phyloP scores from a whole-genome alignment of 2,797 vertebrate genomes.

The Scolopax bukidnonensis region DNA sequence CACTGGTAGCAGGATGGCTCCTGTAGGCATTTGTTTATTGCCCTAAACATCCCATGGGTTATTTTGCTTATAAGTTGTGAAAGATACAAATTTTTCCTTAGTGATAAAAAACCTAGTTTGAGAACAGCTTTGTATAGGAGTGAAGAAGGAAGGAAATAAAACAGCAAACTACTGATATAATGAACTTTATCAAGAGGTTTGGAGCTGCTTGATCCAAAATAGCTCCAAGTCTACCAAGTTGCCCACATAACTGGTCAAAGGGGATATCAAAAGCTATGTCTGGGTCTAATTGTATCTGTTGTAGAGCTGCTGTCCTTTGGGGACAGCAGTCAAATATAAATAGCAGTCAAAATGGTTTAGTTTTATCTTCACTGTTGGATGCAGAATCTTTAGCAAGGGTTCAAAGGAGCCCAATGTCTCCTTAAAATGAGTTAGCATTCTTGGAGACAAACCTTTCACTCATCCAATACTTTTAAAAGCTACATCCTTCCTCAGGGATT shows the following conservation, averaged over 20 bases:
- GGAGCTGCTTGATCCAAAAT: neutral
- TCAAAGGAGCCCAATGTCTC: neutral
- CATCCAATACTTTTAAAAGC: neutral
- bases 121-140: neutral
- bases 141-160: neutral
- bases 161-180: neutral
- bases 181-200: neutral
- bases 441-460: neutral
- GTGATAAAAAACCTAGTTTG: neutral
- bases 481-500: neutral
- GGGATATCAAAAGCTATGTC: neutral
- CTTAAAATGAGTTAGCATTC: neutral
- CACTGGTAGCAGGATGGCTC: neutral
- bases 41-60: neutral
- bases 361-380: neutral
- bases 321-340: neutral
- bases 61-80: neutral
- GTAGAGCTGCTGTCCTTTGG: neutral
- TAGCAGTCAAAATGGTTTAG: neutral
- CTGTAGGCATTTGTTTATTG: neutral
- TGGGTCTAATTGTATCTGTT: neutral
- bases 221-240: neutral
- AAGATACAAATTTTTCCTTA: neutral
- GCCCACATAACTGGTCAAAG: neutral
- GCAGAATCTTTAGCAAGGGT: neutral